A percentile compares a stretch with the other conserved stretches of the same genome.
phyloP scores from a whole-genome alignment of 2,113 vertebrate genomes.

The Peromyscus polionotus region DNA sequence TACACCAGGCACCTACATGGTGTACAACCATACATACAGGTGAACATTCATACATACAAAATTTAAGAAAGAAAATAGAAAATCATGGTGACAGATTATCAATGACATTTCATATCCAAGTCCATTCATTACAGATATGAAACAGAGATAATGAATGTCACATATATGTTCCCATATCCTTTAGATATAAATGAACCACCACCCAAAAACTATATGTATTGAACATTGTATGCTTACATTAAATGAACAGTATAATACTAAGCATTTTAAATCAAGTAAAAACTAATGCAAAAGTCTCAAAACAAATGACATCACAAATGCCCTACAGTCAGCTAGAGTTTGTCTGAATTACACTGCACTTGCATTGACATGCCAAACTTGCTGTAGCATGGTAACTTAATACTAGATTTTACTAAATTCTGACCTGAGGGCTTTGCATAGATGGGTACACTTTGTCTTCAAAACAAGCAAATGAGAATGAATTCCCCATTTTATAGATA shows the following conservation, averaged over 20 bases:
- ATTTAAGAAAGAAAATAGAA: not conserved
- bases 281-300: not conserved
- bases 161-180: not conserved
- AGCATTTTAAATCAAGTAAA: not conserved
- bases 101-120: not conserved
- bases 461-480: not conserved
- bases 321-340: not conserved
- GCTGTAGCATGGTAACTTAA: not conserved
- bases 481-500: not conserved
- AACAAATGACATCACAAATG: not conserved
- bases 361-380: not conserved
- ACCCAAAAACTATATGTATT: not conserved
- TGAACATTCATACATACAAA: not conserved
- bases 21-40: not conserved
- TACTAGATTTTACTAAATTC: not conserved
- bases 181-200: not conserved
- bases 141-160: not conserved
- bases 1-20: not conserved
- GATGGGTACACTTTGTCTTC: not conserved
- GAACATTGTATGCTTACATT: not conserved
- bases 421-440: not conserved
- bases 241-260: not conserved
- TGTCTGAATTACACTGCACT: not conserved
- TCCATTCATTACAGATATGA: not conserved
- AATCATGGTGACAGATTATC: too few relatives aligned